Base-by-base conservation (phyloP, 2,113 vertebrate species). In the Macrotus californicus region DNA sequence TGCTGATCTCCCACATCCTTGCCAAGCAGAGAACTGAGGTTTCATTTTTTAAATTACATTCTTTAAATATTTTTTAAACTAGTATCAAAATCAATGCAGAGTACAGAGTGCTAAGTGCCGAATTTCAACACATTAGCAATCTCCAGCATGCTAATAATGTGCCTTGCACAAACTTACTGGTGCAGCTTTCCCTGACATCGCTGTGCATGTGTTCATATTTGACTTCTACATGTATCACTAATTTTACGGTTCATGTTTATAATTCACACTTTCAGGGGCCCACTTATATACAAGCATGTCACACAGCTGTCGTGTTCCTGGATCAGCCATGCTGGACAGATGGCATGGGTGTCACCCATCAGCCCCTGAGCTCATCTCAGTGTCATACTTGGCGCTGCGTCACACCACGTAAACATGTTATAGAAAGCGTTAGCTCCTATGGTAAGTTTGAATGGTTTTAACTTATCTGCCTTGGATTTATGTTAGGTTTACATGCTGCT, bases 41-140 rank as follows among this genome's bases (percentile, higher is more conserved):
- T 95, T 86, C 41, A 52, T 77, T 61, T 79, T 46, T 75, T 26
- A 66, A 85, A 34, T 61, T 66, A 9, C 14, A 54, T 70, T 89
- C 54, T 66, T 66, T 67, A 92, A 87, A 34, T 92, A 64, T 48
- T 93, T 91, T 91, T 61, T 34, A 82, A 85, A 80, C 34, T 75
- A 7, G 54, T 54, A 77, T 67, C 83, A 83, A 95, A 93, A 43
- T 76, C 19, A 93, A 29, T 34, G 59, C 31, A 56, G 19, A 22
- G 16, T 54, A 69, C 89, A 93, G 87, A 59, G 54, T 61, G 5
- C 12, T 72, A 87, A 79, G 41, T 79, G 29, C 29, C n/a, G 72
- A 82, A 79, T 67, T 86, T 77, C 36, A 81, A 61, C 21, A 82
- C 34, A 48, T 52, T 84, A 41, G 22, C 7, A n/a, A 61, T 43